Base-by-base conservation (phyloP, 2,797 vertebrate species). In the Enteromius mattozi region DNA sequence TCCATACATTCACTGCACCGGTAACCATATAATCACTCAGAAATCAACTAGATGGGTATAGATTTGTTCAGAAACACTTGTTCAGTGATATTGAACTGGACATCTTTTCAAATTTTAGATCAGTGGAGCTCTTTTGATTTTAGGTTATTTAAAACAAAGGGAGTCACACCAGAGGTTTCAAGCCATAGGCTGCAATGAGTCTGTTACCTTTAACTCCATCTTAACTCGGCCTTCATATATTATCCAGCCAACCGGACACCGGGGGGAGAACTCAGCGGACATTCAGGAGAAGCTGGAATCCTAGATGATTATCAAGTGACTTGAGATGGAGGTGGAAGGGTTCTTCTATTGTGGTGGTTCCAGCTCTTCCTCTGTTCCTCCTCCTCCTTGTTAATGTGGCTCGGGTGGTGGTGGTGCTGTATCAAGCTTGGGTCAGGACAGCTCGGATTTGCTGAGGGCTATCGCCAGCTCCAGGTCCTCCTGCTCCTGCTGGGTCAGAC, bases 381-480 rank as follows among this genome's bases (percentile, higher is more conserved):
- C 65, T 54, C 33, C 42, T 54, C 30, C 47, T 63, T 10, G 30
- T 72, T 69, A n/a, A 56, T 59, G 75, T 72, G 89, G 49, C 7
- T 13, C 9, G 37, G 27, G 66, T 70, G 89, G 51, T 87, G 88
- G 61, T 17, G 6, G 77, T 2, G 10, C 82, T 84, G 87, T 86
- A 92, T 94, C 92, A 93, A 86, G 94, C 94, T 93, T 21, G 24
- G 78, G 87, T 99, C 98, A 95, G 84, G 97, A 98, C 88, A 99
- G 95, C 94, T 99, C 97, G 77, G 98, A 99, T 92, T 99, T 98
- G 96, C 98, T 99, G 90, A 99, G 97, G 78, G 98, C 98, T 90
- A 99, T 99, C 88, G 98, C 98, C 92, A 99, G 95, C 93, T 99
- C 98, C 93, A 99, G 93, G 93, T 99, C 98, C 90, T 99, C 98